These are phyloP conservation scores for Dinomys branickii DNA, from an alignment of 2,113 vertebrate species.

Conservation along the genomic window DNA sequence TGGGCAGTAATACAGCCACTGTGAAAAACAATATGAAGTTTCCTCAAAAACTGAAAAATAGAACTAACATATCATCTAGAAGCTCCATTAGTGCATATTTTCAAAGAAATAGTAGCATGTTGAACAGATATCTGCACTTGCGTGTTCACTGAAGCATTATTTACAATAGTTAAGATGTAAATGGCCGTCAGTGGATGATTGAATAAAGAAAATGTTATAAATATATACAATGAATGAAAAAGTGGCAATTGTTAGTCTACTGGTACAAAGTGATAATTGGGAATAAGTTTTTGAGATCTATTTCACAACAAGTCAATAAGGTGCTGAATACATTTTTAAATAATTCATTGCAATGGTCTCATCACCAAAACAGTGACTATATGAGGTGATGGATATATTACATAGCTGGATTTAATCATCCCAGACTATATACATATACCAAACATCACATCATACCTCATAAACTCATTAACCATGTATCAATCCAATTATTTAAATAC, in stretches of 20 bases:
- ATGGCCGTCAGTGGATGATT: not conserved
- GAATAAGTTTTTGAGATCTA: not conserved
- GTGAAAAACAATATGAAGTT: not conserved
- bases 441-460: not conserved
- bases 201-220: not conserved
- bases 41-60: not conserved
- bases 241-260: not conserved
- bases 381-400: not conserved
- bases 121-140: not conserved
- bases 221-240: not conserved
- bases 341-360: not conserved
- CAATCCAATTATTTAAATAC: not conserved
- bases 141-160: not conserved
- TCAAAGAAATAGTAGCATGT: not conserved
- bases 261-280: not conserved
- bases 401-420: not conserved
- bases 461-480: not conserved
- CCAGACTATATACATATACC: not conserved
- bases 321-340: not conserved
- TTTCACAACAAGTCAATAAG: not conserved
- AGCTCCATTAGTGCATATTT: not conserved
- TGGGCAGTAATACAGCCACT: not conserved
- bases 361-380: not conserved
- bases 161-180: not conserved
- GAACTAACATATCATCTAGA: not conserved